Conservation (phyloP, 2,888 invertebrate genomes). For the Lepidocyrtoides sp. region DNA sequence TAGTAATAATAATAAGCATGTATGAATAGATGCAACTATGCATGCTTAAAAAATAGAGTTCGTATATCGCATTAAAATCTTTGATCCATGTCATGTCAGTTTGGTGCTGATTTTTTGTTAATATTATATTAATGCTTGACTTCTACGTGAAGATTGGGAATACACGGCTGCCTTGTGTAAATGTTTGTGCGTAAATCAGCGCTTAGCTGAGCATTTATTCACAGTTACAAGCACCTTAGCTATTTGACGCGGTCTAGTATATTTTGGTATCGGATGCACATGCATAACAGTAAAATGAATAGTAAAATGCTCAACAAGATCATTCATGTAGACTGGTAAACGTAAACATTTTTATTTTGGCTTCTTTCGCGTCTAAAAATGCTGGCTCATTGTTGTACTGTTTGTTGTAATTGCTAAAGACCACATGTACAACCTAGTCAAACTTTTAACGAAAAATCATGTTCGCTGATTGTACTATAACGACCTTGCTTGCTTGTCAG, state of each 20-base stretch:
- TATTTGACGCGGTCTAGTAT: conserved; percentile 46
- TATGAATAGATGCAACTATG: not conserved
- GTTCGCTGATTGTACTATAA: conserved; percentile 70
- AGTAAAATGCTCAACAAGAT: not conserved
- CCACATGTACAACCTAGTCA: conserved; percentile 4
- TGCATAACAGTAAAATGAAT: not conserved
- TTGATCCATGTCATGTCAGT: conserved; percentile 58
- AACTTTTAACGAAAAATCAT: conserved; percentile 55
- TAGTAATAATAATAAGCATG: not conserved
- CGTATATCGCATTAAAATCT: conserved; percentile 49
- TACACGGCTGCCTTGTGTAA: not conserved
- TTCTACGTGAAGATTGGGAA: not conserved
- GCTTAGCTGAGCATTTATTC: conserved; percentile 13
- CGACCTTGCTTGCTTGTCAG: conserved; percentile 69
- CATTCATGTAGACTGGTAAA: too few relatives aligned
- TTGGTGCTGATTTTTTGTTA: conserved; percentile 28
- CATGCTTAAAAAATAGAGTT: not conserved
- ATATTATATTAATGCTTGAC: not conserved
- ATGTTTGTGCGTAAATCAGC: conserved; percentile 5
- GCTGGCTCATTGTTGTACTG: conserved; percentile 50
- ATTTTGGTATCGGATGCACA: not conserved
- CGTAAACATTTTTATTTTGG: conserved; percentile 6
- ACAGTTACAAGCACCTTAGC: conserved; percentile 58
- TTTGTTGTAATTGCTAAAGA: conserved; percentile 34
- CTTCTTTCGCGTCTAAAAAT: conserved; percentile 37